Evolutionary conservation across 2,797 vertebrate species (phyloP).

Genomic region (Lycodopsis pacificus): DNA sequence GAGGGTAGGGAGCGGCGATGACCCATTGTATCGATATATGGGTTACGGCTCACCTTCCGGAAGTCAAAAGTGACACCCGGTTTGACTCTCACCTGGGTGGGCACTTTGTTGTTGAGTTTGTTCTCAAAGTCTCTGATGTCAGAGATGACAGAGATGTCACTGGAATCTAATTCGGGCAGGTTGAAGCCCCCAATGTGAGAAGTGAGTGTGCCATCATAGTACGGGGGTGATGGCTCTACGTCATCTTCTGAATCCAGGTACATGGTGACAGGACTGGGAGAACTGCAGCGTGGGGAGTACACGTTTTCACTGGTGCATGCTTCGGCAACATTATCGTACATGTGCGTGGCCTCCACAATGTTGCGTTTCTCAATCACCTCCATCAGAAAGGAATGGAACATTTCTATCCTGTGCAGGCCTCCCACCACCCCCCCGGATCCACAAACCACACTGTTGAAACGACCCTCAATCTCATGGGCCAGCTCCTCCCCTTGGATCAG

Average conservation of each 20-base stretch:
- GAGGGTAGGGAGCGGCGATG: conserved; percentile 92
- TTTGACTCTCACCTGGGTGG: conserved; percentile 91
- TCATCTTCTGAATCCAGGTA: conserved; percentile 95
- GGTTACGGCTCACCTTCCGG: conserved; percentile 88
- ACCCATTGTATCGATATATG: conserved; percentile 89
- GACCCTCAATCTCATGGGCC: conserved; percentile 94
- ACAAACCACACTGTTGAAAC: conserved; percentile 88
- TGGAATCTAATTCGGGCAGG: conserved; percentile 90
- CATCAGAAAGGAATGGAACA: conserved; percentile 93
- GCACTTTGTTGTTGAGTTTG: conserved; percentile 93
- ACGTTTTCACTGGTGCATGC: conserved; percentile 92
- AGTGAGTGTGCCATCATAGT: conserved; percentile 88
- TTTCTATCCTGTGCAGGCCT: conserved; percentile 90
- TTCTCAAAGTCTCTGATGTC: conserved; percentile 91
- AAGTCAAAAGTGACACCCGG: conserved; percentile 92
- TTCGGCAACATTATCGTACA: conserved; percentile 96
- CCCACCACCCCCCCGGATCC: conserved; percentile 86
- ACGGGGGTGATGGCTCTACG: conserved; percentile 87
- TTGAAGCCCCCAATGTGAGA: conserved; percentile 90
- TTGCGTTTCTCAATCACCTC: conserved; percentile 94
- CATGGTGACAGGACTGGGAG: conserved; percentile 93
- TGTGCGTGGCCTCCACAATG: conserved; percentile 94
- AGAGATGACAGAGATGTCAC: conserved; percentile 90
- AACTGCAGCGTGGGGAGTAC: conserved; percentile 91
- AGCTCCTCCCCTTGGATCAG: conserved; percentile 93